Conservation (phyloP, 1,140 invertebrate species). For the Thereuonema tuberculata region DNA sequence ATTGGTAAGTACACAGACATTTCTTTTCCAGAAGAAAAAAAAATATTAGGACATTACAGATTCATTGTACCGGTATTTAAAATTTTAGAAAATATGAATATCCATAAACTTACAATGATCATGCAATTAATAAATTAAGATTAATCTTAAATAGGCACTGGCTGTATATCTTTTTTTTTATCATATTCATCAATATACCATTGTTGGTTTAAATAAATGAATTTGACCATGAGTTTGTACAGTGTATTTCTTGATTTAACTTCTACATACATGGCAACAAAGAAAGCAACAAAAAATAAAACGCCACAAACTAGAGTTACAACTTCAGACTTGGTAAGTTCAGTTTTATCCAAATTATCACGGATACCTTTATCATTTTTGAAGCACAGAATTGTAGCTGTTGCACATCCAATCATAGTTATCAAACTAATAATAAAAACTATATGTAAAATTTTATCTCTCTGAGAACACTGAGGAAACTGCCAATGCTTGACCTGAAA, state of each 20-base stretch:
- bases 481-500: constrained; percentile 35
- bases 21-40: no score
- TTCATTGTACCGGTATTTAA: no score
- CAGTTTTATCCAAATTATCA: constrained; percentile 26
- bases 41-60: no score
- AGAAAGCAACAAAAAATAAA: constrained; percentile 41
- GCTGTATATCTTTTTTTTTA: constrained; percentile 20
- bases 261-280: constrained; percentile 42
- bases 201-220: constrained; percentile 37
- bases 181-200: constrained; percentile 41
- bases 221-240: constrained; percentile 35
- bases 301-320: constrained; percentile 40
- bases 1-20: no score
- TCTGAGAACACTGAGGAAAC: constrained; percentile 32
- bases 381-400: constrained; percentile 38
- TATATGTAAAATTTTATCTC: constrained; percentile 37
- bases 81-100: no score
- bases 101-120: no score
- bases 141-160: constrained; percentile 7
- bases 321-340: constrained; percentile 36
- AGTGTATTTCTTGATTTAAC: constrained; percentile 39
- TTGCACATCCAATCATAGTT: constrained; percentile 37
- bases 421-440: constrained; percentile 35
- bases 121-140: no score
- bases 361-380: constrained; percentile 34